Evolutionary conservation across 2,888 invertebrate genomes (phyloP).

Genomic region (Tubulanus polymorphus): DNA sequence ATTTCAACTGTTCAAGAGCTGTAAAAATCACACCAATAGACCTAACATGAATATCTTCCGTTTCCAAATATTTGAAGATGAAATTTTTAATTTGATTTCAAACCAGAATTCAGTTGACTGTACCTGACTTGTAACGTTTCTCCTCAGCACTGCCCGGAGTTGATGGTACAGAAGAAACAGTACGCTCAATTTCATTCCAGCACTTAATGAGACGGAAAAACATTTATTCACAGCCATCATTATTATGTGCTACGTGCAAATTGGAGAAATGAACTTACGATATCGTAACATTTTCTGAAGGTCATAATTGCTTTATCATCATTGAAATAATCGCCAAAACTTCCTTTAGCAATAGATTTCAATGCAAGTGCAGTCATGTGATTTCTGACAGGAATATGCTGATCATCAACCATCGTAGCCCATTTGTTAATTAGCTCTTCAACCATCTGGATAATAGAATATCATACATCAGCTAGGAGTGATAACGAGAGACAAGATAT

Average conservation of each 20-base stretch:
- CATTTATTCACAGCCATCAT: no score
- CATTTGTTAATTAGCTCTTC: constrained; percentile 38
- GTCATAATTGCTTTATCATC: constrained; percentile 39
- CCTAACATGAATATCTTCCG: neutral
- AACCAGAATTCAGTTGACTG: no score
- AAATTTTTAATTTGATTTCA: no score
- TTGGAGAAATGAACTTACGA: no score
- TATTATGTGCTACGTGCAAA: no score
- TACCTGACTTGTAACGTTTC: constrained; percentile 35
- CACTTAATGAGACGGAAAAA: constrained; percentile 21
- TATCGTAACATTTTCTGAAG: constrained; percentile 36
- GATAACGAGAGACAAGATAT: neutral
- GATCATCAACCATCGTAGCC: constrained; percentile 33
- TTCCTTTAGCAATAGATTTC: constrained; percentile 29
- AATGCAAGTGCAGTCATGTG: constrained; percentile 43
- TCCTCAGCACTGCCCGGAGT: constrained; percentile 26
- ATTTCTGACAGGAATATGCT: constrained; percentile 45
- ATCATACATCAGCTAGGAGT: neutral
- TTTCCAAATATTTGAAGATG: no score
- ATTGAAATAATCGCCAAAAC: constrained; percentile 37
- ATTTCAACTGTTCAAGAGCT: constrained; percentile 17
- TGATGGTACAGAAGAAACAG: constrained; percentile 25
- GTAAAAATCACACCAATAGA: neutral
- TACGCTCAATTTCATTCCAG: constrained; percentile 38
- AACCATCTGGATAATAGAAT: constrained; percentile 28